Conservation (phyloP, 2,797 vertebrate species). For the Lacerta agilis region DNA sequence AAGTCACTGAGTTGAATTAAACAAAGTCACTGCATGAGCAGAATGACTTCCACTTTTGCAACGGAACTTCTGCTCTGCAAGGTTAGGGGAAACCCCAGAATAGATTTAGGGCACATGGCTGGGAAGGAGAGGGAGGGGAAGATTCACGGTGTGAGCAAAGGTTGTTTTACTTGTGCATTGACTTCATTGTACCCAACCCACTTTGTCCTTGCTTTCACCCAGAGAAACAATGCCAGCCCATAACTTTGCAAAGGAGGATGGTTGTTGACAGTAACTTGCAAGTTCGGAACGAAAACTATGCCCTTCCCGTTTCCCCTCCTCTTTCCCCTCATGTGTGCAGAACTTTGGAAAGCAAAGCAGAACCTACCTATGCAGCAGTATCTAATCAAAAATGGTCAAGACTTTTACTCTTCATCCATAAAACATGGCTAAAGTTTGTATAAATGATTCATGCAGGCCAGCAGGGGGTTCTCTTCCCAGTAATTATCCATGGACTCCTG, state of each 20-base stretch:
- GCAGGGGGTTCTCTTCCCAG: not conserved
- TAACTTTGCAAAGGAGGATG: not conserved
- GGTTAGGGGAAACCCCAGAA: no score
- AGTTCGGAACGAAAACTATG: not conserved
- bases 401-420: constrained; percentile 10
- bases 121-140: no score
- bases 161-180: no score
- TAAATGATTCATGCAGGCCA: constrained; percentile 62
- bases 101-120: no score
- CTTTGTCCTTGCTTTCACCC: not conserved
- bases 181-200: no score
- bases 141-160: no score
- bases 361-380: not conserved
- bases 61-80: no score
- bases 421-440: constrained; percentile 41
- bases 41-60: no score
- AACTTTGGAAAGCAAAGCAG: accelerated
- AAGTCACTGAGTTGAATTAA: not conserved
- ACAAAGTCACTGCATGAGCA: no score
- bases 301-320: not conserved
- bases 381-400: not conserved
- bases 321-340: not conserved
- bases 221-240: not conserved
- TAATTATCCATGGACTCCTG: constrained; percentile 31
- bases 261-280: not conserved